A percentile compares a stretch with the other conserved stretches of the same genome.
phyloP scores from a whole-genome alignment of 92 coral and sea anemone species.

The Phenganax stokvisi region DNA sequence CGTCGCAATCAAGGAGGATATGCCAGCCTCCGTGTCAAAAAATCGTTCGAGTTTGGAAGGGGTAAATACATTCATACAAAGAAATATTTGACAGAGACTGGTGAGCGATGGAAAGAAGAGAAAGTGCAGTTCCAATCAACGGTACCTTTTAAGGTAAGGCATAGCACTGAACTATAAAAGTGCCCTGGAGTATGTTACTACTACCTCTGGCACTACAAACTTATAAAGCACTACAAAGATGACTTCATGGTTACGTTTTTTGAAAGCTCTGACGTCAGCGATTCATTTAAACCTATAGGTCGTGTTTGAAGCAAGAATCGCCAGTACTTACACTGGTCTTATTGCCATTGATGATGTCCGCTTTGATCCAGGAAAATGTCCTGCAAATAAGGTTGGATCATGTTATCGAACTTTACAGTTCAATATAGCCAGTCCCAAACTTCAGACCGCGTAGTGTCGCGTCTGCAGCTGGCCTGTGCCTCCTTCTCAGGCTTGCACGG shows the following conservation, averaged over 20 bases:
- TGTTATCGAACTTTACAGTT: too few species aligned
- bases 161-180: not conserved
- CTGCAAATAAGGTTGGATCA: not conserved
- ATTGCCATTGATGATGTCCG: slow-evolving; percentile 28
- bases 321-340: not conserved
- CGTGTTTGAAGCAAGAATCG: slow-evolving; percentile 1
- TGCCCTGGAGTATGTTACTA: not conserved
- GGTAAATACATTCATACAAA: not conserved
- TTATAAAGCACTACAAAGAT: too few species aligned
- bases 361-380: slow-evolving; percentile 3
- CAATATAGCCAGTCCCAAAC: too few species aligned
- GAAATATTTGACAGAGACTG: not conserved
- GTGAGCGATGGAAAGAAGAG: not conserved
- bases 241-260: too few species aligned
- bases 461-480: too few species aligned
- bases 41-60: not conserved
- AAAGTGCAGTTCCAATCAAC: not conserved
- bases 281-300: not conserved
- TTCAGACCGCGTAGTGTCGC: too few species aligned
- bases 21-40: not conserved
- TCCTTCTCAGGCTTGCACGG: too few species aligned
- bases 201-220: not conserved
- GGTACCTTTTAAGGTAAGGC: not conserved
- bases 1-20: not conserved
- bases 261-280: too few species aligned